Conservation (phyloP, 2,797 vertebrate species). For the Schizopygopsis pylzovi region DNA sequence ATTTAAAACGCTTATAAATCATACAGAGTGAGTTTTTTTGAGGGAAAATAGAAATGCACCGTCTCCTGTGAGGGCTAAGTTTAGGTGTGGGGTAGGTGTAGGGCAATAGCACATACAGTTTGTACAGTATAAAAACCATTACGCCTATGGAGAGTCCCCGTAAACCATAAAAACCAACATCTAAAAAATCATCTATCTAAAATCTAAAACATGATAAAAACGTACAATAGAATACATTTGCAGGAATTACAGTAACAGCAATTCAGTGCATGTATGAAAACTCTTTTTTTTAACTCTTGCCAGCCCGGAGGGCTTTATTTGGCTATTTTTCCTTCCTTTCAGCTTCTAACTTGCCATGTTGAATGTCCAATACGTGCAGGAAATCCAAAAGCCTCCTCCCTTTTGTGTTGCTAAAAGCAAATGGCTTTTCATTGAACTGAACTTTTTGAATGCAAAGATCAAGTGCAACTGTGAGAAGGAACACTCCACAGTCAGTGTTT, state of each 20-base stretch:
- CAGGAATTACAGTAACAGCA: slow-evolving; percentile 14
- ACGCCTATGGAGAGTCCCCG: too few species aligned
- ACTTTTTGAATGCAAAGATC: slow-evolving; percentile 21
- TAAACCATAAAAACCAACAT: too few species aligned
- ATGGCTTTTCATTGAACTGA: slow-evolving; percentile 36
- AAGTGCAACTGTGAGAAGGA: slow-evolving; percentile 27
- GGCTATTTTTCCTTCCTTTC: slow-evolving; percentile 18
- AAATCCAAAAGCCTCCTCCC: slow-evolving; percentile 63
- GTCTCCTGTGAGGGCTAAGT: too few species aligned
- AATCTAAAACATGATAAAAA: neutral
- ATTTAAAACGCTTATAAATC: too few species aligned
- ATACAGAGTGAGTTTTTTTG: too few species aligned
- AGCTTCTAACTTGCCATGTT: slow-evolving; percentile 47
- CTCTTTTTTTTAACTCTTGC: neutral
- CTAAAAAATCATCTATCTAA: too few species aligned
- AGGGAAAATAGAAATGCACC: too few species aligned
- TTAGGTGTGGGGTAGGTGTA: too few species aligned
- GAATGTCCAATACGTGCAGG: slow-evolving; percentile 65
- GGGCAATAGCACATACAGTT: too few species aligned
- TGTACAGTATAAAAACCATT: too few species aligned
- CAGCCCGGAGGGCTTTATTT: neutral
- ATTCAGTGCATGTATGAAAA: neutral
- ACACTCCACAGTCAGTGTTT: slow-evolving; percentile 19
- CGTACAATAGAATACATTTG: neutral
- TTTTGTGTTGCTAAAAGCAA: slow-evolving; percentile 58